Conservation (phyloP, 2,797 vertebrate species). For the Netta rufina region DNA sequence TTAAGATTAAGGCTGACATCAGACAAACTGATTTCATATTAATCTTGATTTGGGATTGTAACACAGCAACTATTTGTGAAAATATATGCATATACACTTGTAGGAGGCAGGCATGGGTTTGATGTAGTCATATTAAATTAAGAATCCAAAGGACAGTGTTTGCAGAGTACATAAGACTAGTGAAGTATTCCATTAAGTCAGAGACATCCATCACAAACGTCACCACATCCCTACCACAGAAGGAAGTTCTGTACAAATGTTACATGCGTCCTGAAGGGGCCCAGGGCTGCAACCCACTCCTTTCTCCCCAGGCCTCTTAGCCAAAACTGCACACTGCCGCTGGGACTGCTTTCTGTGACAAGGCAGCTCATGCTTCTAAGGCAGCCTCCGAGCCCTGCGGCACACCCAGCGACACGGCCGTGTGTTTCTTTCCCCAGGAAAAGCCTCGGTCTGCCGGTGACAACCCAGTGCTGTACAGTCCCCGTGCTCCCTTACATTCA, state of each 20-base stretch:
- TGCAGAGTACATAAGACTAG: not conserved
- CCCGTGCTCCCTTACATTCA: no score
- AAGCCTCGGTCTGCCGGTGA: no score
- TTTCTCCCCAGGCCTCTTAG: not conserved
- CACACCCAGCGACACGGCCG: no score
- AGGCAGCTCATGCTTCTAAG: not conserved
- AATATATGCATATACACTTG: not conserved
- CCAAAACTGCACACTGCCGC: not conserved
- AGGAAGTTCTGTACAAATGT: not conserved
- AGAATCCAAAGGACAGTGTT: not conserved
- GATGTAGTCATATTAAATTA: not conserved
- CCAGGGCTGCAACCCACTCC: not conserved
- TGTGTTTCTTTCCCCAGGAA: no score
- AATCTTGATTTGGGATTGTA: conserved; percentile 20
- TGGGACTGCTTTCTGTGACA: not conserved
- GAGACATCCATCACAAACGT: not conserved
- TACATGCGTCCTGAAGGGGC: not conserved
- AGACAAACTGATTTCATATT: not conserved
- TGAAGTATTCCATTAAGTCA: not conserved
- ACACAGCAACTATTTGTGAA: not conserved
- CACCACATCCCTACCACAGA: not conserved
- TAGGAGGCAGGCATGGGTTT: not conserved
- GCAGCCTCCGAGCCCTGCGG: not conserved
- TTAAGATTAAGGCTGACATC: not conserved
- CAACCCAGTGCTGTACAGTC: no score